Evolutionary conservation across 2,113 vertebrate genomes (phyloP).

Genomic region (Cricetomys ansorgei): DNA sequence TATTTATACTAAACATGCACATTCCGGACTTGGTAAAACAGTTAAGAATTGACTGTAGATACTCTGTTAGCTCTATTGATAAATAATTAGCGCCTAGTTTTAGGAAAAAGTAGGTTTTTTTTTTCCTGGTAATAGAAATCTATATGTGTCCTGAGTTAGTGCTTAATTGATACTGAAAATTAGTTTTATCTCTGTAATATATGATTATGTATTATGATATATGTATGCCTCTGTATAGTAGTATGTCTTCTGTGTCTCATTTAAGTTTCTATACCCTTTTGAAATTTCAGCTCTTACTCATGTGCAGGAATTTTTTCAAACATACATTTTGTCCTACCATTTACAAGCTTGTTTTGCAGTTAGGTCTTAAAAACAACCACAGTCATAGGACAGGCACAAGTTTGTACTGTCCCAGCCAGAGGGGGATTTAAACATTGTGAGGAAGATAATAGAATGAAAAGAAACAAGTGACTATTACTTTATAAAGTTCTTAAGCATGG

Average conservation of each 20-base stretch:
- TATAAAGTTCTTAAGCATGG: slow-evolving; percentile 53
- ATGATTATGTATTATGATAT: no score
- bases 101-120: slow-evolving; percentile 4
- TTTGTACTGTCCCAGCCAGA: not conserved
- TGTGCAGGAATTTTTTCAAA: not conserved
- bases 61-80: slow-evolving; percentile 59
- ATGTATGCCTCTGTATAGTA: not conserved
- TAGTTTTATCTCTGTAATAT: slow-evolving; percentile 8
- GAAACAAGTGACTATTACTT: not conserved
- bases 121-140: slow-evolving; percentile 42
- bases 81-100: slow-evolving; percentile 57
- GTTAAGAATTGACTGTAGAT: slow-evolving; percentile 64
- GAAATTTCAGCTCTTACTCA: not conserved
- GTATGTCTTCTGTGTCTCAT: not conserved
- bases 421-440: slow-evolving; percentile 48
- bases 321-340: not conserved
- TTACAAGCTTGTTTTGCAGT: not conserved
- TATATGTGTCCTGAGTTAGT: slow-evolving; percentile 10
- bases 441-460: slow-evolving; percentile 10
- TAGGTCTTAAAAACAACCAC: not conserved
- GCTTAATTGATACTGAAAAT: slow-evolving; percentile 53
- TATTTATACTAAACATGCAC: slow-evolving; percentile 62
- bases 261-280: slow-evolving; percentile 1
- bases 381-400: not conserved
- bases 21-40: slow-evolving; percentile 54